Conservation (phyloP, 2,888 invertebrate species). For the Hecatera dysodea region DNA sequence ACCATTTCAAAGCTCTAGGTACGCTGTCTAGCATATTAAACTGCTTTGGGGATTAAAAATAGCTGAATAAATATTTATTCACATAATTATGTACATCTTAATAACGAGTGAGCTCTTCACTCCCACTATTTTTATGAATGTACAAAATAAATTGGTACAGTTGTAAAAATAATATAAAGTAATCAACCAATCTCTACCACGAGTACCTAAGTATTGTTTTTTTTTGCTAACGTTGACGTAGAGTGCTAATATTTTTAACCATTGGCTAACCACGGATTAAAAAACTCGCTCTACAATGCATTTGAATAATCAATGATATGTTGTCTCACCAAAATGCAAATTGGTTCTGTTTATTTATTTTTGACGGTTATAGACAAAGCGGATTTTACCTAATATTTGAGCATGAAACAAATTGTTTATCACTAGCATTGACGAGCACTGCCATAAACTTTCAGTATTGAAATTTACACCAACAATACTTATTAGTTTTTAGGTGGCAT, state of each 20-base stretch:
- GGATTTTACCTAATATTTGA: conserved; percentile 38
- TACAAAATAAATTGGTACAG: background rate
- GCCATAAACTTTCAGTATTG: conserved; percentile 15
- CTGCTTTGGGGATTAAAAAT: background rate
- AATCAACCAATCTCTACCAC: too few relatives aligned
- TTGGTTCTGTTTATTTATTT: too few relatives aligned
- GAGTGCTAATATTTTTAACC: too few relatives aligned
- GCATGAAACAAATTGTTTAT: conserved; percentile 27
- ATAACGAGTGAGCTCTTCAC: too few relatives aligned
- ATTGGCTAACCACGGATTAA: too few relatives aligned
- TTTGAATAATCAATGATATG: background rate
- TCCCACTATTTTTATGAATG: background rate
- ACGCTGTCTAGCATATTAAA: background rate
- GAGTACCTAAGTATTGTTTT: too few relatives aligned
- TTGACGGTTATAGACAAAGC: conserved; percentile 1
- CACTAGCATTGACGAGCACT: conserved; percentile 12
- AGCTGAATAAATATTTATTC: background rate
- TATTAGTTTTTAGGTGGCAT: background rate
- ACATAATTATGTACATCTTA: too few relatives aligned
- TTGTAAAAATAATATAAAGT: too few relatives aligned
- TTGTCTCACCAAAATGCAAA: background rate
- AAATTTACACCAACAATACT: background rate
- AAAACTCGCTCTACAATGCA: background rate
- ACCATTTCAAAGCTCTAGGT: background rate
- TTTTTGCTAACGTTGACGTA: too few relatives aligned